Percentiles rank a stretch among this genome's conserved stretches.
phyloP scores from a whole-genome alignment of 2,797 vertebrate genomes.

The Pelodytes ibericus region DNA sequence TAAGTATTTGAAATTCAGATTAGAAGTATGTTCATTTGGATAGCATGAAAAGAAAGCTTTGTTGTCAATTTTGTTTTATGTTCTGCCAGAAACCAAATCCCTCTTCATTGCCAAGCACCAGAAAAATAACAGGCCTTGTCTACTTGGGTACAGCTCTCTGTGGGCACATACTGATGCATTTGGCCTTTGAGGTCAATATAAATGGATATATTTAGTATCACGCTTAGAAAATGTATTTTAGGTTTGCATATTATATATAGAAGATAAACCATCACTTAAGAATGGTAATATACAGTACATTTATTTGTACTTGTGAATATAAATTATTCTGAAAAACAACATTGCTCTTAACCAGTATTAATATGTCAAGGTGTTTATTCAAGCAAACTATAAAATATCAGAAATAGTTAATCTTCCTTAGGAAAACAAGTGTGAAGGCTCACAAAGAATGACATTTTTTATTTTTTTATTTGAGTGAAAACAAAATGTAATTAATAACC shows the following conservation, averaged over 20 bases:
- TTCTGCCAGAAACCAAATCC: constrained; percentile 77
- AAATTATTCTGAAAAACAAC: no score
- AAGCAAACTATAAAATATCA: constrained; percentile 12
- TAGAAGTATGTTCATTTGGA: constrained; percentile 85
- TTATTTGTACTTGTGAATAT: no score
- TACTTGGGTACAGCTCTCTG: constrained; percentile 64
- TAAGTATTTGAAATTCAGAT: constrained; percentile 86
- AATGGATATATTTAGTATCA: constrained; percentile 25
- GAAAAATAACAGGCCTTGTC: constrained; percentile 70
- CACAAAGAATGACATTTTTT: no score
- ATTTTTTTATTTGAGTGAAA: constrained; percentile 2
- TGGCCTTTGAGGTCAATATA: constrained; percentile 64
- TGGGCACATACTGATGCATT: constrained; percentile 68
- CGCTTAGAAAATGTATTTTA: neutral
- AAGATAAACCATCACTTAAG: neutral
- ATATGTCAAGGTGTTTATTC: no score
- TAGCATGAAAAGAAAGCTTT: constrained; percentile 80
- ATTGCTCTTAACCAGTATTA: no score
- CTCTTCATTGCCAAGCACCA: constrained; percentile 70
- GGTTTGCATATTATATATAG: neutral
- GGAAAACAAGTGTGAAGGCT: constrained; percentile 11
- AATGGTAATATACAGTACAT: neutral
- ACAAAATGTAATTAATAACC: constrained; percentile 37
- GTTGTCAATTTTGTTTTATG: constrained; percentile 79
- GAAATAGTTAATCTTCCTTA: constrained; percentile 12